Percentiles rank a stretch among this genome's conserved stretches.
Evolutionary conservation across 2,113 vertebrate genomes (phyloP).

Genomic region (Oryzias melastigma): DNA sequence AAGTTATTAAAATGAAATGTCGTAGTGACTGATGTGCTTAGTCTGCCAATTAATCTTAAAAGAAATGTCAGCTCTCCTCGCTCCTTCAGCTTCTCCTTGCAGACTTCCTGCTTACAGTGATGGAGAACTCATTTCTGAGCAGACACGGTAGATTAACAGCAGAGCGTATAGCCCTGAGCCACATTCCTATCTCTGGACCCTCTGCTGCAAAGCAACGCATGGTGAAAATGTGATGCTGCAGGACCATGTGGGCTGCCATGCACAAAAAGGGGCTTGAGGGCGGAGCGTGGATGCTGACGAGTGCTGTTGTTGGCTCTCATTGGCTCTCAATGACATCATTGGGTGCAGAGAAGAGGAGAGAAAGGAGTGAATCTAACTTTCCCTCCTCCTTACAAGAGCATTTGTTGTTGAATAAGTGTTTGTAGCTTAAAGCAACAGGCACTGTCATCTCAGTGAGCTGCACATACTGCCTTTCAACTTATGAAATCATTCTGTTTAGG

Average conservation of each 20-base stretch:
- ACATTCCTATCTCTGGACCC: slow-evolving; percentile 28
- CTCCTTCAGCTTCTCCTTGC: slow-evolving; percentile 4
- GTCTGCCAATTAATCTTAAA: slow-evolving; percentile 3
- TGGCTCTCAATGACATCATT: slow-evolving; percentile 82
- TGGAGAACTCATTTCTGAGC: slow-evolving; percentile 29
- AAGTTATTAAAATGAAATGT: slow-evolving; percentile 9
- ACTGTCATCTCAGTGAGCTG: too few relatives aligned
- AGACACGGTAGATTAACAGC: slow-evolving; percentile 32
- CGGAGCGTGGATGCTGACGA: slow-evolving; percentile 51
- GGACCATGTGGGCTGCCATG: slow-evolving; percentile 56
- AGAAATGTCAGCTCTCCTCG: slow-evolving; percentile 1
- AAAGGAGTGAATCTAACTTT: slow-evolving; percentile 26
- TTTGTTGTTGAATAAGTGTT: not conserved
- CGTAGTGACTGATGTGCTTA: not conserved
- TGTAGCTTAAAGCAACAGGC: too few relatives aligned
- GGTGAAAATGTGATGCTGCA: slow-evolving; percentile 66
- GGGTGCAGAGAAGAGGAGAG: slow-evolving; percentile 41
- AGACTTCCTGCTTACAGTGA: slow-evolving; percentile 13
- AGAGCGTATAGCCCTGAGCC: slow-evolving; percentile 24
- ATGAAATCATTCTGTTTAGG: not conserved
- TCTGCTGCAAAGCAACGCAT: slow-evolving; percentile 44
- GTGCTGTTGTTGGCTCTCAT: slow-evolving; percentile 56
- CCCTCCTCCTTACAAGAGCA: slow-evolving; percentile 2
- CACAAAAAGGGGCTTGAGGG: slow-evolving; percentile 43
- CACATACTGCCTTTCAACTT: too few relatives aligned